Evolutionary conservation across 2,888 invertebrate species (phyloP), one percentile per base, ranked within the genome.

Genomic region (Suillia variegata): DNA sequence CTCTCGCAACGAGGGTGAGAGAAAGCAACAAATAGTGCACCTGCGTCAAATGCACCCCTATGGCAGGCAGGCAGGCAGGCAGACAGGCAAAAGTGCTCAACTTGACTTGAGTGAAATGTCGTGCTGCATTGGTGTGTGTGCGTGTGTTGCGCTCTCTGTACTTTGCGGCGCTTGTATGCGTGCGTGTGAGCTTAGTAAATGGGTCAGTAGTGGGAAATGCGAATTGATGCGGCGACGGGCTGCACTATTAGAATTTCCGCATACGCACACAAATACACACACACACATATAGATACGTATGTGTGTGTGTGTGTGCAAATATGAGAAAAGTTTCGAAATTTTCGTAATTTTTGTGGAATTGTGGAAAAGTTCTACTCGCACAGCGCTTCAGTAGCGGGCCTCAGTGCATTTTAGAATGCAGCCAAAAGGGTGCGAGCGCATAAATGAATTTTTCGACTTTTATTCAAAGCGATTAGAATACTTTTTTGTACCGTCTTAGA

Each of bases 391-490:
- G 61, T 61, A 54, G 61, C 24, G 57, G 61, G 62, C n/a, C 65
- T 73, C 67, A 77, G 73, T 77, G 74, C 74, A 77, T 67, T 76
- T 69, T 70, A 70, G 69, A 68, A 75, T 74, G 76, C 74, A 71
- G 69, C 67, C 54, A 63, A 59, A 64, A 65, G 69, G 63, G 57
- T 55, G 66, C 62, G 62, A 65, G 63, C 65, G 67, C 61, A 65
- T 54, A 45, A n/a, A 34, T 33, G 48, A 5, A 50, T 50, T 50
- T 24, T 50, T n/a, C n/a, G n/a, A n/a, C n/a, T n/a, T n/a, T n/a
- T n/a, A n/a, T n/a, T n/a, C n/a, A n/a, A n/a, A n/a, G n/a, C n/a
- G n/a, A n/a, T n/a, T n/a, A n/a, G n/a, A n/a, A n/a, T n/a, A n/a
- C n/a, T n/a, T n/a, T n/a, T n/a, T n/a, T n/a, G n/a, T n/a, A n/a